These are phyloP conservation scores for Drosophila limbata DNA, from an alignment of 2,888 invertebrate species.

Conservation along the genomic window DNA sequence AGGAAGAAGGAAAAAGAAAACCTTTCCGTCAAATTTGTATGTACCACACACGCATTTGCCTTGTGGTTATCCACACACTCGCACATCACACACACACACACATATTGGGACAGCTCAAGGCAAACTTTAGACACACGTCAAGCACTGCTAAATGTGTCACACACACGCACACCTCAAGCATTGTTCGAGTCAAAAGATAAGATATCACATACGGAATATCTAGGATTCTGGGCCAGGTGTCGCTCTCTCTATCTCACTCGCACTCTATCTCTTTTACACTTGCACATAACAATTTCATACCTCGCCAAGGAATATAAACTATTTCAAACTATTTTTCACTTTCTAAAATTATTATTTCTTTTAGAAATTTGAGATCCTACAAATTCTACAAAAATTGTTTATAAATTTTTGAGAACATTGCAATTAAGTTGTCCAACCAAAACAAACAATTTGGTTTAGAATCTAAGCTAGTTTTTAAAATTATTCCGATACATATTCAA, in stretches of 20 bases:
- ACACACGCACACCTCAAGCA: slow-evolving; percentile 25
- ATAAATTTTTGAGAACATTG: too few species aligned
- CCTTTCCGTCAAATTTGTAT: slow-evolving; percentile 48
- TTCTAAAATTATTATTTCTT: too few species aligned
- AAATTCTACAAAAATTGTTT: too few species aligned
- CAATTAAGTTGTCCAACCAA: too few species aligned
- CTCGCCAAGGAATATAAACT: too few species aligned
- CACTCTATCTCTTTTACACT: not conserved
- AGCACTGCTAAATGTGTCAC: slow-evolving; percentile 20
- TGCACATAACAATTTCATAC: too few species aligned
- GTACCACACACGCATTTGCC: slow-evolving; percentile 62
- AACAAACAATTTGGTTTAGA: too few species aligned
- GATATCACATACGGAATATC: slow-evolving; percentile 15
- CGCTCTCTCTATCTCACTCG: not conserved
- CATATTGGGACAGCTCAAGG: slow-evolving; percentile 34
- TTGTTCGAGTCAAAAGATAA: slow-evolving; percentile 13
- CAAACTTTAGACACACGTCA: slow-evolving; percentile 27
- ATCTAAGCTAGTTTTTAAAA: too few species aligned
- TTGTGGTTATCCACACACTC: slow-evolving; percentile 38
- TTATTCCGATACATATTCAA: too few species aligned
- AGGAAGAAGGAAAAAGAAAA: slow-evolving; percentile 7
- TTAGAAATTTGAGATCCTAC: too few species aligned
- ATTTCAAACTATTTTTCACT: too few species aligned
- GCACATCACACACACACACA: slow-evolving; percentile 26
- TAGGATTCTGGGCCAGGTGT: slow-evolving; percentile 27